Conservation (phyloP, 2,113 vertebrate genomes). For the Bufo gargarizans region DNA sequence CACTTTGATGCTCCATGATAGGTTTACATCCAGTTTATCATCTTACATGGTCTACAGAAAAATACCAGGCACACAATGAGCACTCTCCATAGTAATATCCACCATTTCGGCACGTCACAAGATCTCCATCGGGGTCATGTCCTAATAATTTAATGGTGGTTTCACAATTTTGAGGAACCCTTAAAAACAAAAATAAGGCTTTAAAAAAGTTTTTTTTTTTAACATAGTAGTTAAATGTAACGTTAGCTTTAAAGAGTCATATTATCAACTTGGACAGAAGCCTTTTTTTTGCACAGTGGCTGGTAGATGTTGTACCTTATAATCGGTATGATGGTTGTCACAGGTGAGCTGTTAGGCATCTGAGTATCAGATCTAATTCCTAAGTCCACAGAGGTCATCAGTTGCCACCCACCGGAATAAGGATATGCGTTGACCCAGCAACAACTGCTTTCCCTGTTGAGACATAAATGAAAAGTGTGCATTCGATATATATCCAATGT, state of each 20-base stretch:
- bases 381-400: constrained; percentile 68
- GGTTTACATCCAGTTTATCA: not conserved
- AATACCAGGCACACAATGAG: not conserved
- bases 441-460: constrained; percentile 36
- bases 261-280: not conserved
- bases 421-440: not conserved
- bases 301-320: constrained; percentile 63
- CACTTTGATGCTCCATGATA: not conserved
- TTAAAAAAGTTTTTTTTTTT: not conserved
- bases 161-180: constrained; percentile 72
- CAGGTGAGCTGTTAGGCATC: constrained; percentile 68
- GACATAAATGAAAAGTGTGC: not conserved
- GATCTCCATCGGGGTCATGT: constrained; percentile 70
- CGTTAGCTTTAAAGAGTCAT: not conserved
- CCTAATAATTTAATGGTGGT: constrained; percentile 64
- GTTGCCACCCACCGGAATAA: constrained; percentile 59
- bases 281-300: too few relatives aligned
- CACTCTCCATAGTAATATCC: constrained; percentile 27
- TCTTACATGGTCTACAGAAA: constrained; percentile 30
- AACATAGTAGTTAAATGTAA: too few relatives aligned
- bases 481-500: not conserved
- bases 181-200: constrained; percentile 50
- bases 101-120: constrained; percentile 68
- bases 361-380: constrained; percentile 71
- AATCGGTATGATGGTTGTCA: constrained; percentile 64